Evolutionary conservation across 2,888 invertebrate genomes (phyloP).

Genomic region (Tridacna crocea): DNA sequence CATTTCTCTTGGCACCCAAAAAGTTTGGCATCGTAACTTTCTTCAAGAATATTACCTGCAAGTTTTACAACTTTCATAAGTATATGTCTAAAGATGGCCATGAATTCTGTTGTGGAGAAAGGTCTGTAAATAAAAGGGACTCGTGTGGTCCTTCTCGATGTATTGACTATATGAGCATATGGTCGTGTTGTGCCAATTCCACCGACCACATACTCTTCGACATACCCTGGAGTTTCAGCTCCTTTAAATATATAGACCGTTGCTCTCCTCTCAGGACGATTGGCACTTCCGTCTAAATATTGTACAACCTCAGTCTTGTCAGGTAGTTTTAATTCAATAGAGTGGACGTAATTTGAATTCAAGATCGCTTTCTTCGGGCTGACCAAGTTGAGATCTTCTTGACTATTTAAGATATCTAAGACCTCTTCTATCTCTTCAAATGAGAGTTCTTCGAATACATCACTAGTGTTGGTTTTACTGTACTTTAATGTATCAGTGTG

Average conservation of each 20-base stretch:
- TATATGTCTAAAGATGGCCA: constrained; percentile 67
- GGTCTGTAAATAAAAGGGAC: constrained; percentile 76
- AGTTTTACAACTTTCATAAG: constrained; percentile 61
- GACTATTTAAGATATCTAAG: constrained; percentile 62
- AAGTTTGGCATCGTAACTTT: constrained; percentile 75
- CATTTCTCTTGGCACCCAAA: constrained; percentile 70
- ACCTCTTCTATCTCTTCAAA: constrained; percentile 67
- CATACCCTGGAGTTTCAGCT: constrained; percentile 67
- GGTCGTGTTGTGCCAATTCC: constrained; percentile 64
- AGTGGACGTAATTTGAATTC: constrained; percentile 74
- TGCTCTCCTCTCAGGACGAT: constrained; percentile 70
- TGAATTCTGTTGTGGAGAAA: constrained; percentile 76
- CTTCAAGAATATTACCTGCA: constrained; percentile 67
- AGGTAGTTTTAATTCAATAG: constrained; percentile 73
- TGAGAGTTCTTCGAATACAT: constrained; percentile 72
- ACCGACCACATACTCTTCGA: constrained; percentile 78
- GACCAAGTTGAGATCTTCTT: constrained; percentile 62
- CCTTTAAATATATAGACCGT: constrained; percentile 75
- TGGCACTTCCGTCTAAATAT: constrained; percentile 65
- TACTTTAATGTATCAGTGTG: constrained; percentile 9
- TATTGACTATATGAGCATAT: constrained; percentile 62
- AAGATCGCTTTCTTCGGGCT: constrained; percentile 61
- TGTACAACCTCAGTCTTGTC: constrained; percentile 68
- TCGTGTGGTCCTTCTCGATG: constrained; percentile 65
- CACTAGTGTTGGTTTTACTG: constrained; percentile 53